Conservation (phyloP, 2,888 invertebrate genomes). For the Latrodectus elegans region DNA sequence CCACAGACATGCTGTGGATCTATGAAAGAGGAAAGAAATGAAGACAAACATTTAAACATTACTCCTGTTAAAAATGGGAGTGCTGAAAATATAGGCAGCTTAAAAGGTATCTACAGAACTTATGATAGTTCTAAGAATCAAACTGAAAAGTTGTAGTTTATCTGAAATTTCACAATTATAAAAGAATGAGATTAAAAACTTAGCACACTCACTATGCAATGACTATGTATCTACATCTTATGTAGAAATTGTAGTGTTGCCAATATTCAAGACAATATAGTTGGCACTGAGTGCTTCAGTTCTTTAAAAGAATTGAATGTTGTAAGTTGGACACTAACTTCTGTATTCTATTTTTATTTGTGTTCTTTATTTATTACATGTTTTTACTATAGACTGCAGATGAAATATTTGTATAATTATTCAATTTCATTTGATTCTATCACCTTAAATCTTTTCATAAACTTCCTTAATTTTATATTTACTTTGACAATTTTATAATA, state of each 20-base stretch:
- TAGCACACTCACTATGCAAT: neutral
- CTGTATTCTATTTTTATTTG: too few species aligned
- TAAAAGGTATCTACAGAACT: slow-evolving; percentile 45
- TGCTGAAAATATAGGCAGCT: slow-evolving; percentile 13
- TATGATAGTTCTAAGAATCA: slow-evolving; percentile 28
- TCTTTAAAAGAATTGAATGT: too few species aligned
- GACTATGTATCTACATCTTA: neutral
- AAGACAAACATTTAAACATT: slow-evolving; percentile 4
- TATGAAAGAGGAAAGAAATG: slow-evolving; percentile 32
- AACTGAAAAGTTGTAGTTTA: slow-evolving; percentile 5
- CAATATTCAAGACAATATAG: neutral
- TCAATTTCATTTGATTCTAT: too few species aligned
- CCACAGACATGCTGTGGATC: slow-evolving; percentile 92
- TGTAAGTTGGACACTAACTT: too few species aligned
- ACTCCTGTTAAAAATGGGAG: slow-evolving; percentile 5
- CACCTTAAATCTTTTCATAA: too few species aligned
- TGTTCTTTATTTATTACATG: too few species aligned
- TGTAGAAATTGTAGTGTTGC: neutral
- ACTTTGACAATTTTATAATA: too few species aligned
- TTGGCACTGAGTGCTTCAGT: neutral
- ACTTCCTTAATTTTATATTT: too few species aligned
- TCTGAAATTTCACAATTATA: neutral
- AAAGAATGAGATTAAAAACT: neutral
- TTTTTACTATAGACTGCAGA: too few species aligned
- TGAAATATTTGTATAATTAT: too few species aligned